phyloP scores from a whole-genome alignment of 2,113 vertebrate genomes.

The Malurus alboscapulatus region DNA sequence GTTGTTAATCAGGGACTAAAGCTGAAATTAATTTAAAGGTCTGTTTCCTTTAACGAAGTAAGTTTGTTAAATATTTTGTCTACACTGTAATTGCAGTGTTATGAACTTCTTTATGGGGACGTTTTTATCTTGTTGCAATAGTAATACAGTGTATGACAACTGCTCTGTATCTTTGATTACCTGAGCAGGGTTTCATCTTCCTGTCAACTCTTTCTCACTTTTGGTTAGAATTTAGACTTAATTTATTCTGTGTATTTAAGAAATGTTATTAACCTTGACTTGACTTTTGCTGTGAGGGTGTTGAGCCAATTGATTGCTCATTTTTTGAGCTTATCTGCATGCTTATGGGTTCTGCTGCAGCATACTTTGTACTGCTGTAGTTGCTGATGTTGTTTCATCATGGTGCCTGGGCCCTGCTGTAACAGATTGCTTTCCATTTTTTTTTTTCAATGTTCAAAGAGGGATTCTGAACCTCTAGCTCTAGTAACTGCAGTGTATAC shows the following conservation, averaged over 20 bases:
- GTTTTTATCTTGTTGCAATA: background rate
- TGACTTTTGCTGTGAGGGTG: background rate
- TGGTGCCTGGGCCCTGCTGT: background rate
- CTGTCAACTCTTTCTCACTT: background rate
- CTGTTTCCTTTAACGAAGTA: constrained; percentile 26
- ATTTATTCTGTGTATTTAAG: background rate
- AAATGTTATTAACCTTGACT: background rate
- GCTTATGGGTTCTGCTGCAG: background rate
- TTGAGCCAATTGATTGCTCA: background rate
- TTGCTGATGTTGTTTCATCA: background rate
- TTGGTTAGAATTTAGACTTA: background rate
- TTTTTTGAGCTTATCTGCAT: background rate
- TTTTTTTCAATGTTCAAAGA: background rate
- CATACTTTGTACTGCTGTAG: background rate
- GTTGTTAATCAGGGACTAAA: constrained; percentile 5
- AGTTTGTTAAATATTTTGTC: constrained; percentile 19
- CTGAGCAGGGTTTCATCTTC: background rate
- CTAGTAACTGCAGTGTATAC: background rate
- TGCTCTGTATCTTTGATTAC: background rate
- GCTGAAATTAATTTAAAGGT: constrained; percentile 16
- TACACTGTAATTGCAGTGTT: background rate
- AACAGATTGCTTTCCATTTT: background rate
- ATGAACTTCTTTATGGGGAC: background rate
- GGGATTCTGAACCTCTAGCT: background rate
- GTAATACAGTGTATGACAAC: background rate